Base-by-base conservation (phyloP, 2,888 invertebrate genomes). In the Dryobotodes eremita region DNA sequence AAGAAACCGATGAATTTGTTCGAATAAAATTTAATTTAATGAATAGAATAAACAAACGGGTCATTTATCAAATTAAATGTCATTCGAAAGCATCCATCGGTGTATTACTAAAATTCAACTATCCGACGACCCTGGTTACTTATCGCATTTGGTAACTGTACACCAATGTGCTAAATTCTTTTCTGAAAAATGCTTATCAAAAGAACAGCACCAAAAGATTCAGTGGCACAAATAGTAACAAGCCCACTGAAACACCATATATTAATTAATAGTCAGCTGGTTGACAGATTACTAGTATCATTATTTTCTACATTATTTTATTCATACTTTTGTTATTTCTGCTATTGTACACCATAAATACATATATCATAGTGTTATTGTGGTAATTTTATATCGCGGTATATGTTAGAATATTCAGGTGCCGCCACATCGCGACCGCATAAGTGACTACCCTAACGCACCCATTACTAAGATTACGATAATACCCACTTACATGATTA, bases 401-500 rank as follows among this genome's bases (percentile, higher is more conserved):
- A 68, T 48, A 20, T 8, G 26, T 7, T 68, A 48, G 15, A 48
- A 26, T 13, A 48, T 26, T 42, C 26, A 20, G 17, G 10, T 36
- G 7, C 17, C 7, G 42, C 61, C 42, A 53, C 78, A 48, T n/a
- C 23, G 26, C 46, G 10, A 55, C 23, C 15, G 42, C 17, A 2
- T 55, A 48, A 17, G n/a, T 42, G 17, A 55, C 50, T 48, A 66
- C 53, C 80, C n/a, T 71, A 42, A 46, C 11, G 31, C 46, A 11
- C 20, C 23, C 42, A 79, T 70, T 59, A 65, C 50, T 11, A 20
- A 70, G 65, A 80, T 70, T 65, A 83, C 36, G 79, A 65, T 83
- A 80, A 84, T 26, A 65, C 26, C 36, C 61, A 42, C 36, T 55
- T 66, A 31, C 46, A 15, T 50, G 71, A 71, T 84, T 84, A 80